Conservation (phyloP, 2,888 invertebrate species). For the Cyrtodaria siliqua region DNA sequence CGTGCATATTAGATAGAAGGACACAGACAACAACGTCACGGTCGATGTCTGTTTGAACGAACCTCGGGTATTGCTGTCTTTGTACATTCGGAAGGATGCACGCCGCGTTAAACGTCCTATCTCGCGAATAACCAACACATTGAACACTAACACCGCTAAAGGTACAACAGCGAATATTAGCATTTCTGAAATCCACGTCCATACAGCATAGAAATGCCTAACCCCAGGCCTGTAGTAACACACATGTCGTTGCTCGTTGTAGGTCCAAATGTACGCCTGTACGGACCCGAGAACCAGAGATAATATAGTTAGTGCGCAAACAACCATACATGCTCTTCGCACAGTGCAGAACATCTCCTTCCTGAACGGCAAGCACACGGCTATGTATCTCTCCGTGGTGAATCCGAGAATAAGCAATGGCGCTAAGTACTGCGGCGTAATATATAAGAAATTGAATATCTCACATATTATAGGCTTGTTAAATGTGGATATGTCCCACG, state of each 20-base stretch:
- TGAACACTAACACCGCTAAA: constrained; percentile 81
- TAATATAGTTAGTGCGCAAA: constrained; percentile 67
- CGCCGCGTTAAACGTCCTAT: constrained; percentile 78
- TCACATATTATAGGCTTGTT: constrained; percentile 78
- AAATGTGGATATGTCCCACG: constrained; percentile 81
- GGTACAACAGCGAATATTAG: constrained; percentile 83
- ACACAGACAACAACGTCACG: constrained; percentile 83
- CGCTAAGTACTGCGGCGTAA: constrained; percentile 82
- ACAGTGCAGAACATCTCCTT: constrained; percentile 83
- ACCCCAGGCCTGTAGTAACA: constrained; percentile 74
- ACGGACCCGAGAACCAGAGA: constrained; percentile 75
- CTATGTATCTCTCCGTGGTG: constrained; percentile 85
- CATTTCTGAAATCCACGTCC: constrained; percentile 83
- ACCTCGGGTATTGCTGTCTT: constrained; percentile 47
- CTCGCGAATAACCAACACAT: constrained; percentile 83
- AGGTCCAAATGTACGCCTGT: constrained; percentile 84
- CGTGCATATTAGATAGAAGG: constrained; percentile 85
- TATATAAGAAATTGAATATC: constrained; percentile 79
- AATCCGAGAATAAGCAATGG: constrained; percentile 85
- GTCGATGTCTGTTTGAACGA: constrained; percentile 81
- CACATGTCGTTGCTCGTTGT: constrained; percentile 62
- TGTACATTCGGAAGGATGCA: constrained; percentile 69
- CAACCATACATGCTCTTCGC: constrained; percentile 76
- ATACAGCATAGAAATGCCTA: constrained; percentile 73
- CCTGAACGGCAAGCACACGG: constrained; percentile 82